Evolutionary conservation across 2,797 vertebrate species (phyloP).

Genomic region (Lepilemur ruficaudatus): DNA sequence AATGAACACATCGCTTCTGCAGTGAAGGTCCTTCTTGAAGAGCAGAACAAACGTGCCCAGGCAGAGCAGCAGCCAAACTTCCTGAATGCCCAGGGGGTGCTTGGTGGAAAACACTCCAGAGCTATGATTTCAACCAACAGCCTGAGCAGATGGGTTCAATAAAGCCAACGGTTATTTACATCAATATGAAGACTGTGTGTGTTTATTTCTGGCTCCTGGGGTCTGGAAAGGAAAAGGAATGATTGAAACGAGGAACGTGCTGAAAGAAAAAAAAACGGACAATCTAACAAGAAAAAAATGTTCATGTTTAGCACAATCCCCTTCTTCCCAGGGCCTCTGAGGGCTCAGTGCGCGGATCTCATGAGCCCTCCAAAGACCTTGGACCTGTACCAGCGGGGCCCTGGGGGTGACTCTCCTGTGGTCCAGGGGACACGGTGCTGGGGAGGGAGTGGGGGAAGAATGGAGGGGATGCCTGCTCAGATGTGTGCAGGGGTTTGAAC

Average conservation of each 20-base stretch:
- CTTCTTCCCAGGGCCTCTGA: not conserved
- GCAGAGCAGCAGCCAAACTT: not conserved
- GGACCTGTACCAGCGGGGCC: not conserved
- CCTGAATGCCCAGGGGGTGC: not conserved
- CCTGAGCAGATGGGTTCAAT: conserved; percentile 73
- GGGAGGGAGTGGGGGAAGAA: not conserved
- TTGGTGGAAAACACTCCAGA: conserved; percentile 53
- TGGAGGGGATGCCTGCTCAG: not conserved
- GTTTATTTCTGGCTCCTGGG: conserved; percentile 74
- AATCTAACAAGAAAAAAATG: conserved; percentile 55
- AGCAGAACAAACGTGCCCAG: not conserved
- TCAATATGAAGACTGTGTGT: conserved; percentile 10
- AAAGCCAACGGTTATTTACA: conserved; percentile 73
- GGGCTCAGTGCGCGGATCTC: not conserved
- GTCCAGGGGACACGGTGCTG: not conserved
- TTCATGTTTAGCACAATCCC: not conserved
- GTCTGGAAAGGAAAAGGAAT: conserved; percentile 67
- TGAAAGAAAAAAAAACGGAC: conserved; percentile 56
- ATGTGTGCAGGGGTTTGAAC: not conserved
- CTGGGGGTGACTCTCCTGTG: accelerated
- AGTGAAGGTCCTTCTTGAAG: not conserved
- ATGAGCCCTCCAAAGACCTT: not conserved
- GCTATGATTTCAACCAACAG: conserved; percentile 53
- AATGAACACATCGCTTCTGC: not conserved
- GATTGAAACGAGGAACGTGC: conserved; percentile 57